A percentile compares a stretch with the other conserved stretches of the same genome.
Evolutionary conservation across 2,888 invertebrate species (phyloP).

Genomic region (Eubasilissa splendida): DNA sequence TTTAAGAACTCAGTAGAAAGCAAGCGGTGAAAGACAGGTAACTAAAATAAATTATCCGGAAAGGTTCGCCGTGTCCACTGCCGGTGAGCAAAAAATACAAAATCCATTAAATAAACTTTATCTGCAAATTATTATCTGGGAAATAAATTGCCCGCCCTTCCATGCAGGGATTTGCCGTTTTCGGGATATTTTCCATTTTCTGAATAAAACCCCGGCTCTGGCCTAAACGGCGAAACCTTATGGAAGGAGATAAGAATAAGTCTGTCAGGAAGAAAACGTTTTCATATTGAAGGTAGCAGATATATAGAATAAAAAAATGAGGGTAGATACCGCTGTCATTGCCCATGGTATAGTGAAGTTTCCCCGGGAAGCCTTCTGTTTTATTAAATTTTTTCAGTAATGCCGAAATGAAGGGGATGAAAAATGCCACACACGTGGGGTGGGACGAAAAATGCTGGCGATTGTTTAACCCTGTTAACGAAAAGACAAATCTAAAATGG

Average conservation of each 20-base stretch:
- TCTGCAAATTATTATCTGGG: slow-evolving; percentile 40
- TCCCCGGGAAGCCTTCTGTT: slow-evolving; percentile 17
- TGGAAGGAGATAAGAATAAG: slow-evolving; percentile 29
- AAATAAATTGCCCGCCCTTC: slow-evolving; percentile 39
- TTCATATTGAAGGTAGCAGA: slow-evolving; percentile 38
- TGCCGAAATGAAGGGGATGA: slow-evolving; percentile 25
- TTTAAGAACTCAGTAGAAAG: too few species aligned
- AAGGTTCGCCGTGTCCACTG: slow-evolving; percentile 3
- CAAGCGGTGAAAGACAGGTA: too few species aligned
- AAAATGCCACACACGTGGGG: slow-evolving; percentile 35
- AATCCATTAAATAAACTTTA: slow-evolving; percentile 35
- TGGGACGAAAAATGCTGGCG: slow-evolving; percentile 8
- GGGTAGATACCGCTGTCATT: slow-evolving; percentile 12
- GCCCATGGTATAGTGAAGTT: background rate
- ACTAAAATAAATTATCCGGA: too few species aligned
- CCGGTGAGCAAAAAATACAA: slow-evolving; percentile 25
- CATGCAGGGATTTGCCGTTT: slow-evolving; percentile 35
- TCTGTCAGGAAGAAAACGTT: slow-evolving; percentile 22
- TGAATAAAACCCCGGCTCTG: slow-evolving; percentile 16
- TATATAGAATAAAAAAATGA: slow-evolving; percentile 30
- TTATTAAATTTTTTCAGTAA: slow-evolving; percentile 40
- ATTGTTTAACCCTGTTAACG: slow-evolving; percentile 5
- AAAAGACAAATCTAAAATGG: slow-evolving; percentile 1
- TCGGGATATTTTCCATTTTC: slow-evolving; percentile 18
- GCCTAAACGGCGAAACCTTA: slow-evolving; percentile 37